phyloP scores from a whole-genome alignment of 2,888 invertebrate species.

The Acleris cristana region DNA sequence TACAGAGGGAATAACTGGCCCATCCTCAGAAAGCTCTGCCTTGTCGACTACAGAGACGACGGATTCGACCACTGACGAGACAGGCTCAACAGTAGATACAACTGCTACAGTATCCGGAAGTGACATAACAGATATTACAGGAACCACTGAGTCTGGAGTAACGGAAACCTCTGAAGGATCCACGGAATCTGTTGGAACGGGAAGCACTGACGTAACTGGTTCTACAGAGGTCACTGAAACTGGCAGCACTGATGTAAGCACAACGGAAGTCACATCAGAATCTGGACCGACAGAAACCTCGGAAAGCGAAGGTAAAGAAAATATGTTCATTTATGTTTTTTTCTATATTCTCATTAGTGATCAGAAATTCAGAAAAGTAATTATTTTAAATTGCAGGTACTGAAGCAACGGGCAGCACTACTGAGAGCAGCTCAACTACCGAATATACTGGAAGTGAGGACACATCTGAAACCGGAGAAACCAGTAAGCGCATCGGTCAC shows the following conservation, averaged over 20 bases:
- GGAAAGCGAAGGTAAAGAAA: constrained; percentile 14
- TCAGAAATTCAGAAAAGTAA: neutral
- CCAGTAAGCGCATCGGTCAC: too few relatives aligned
- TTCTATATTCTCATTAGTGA: neutral
- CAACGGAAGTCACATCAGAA: constrained; percentile 34
- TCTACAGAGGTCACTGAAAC: constrained; percentile 31
- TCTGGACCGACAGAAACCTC: constrained; percentile 10
- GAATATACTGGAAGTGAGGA: constrained; percentile 9
- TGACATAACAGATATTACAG: neutral
- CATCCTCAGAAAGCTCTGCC: too few relatives aligned
- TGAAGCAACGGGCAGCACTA: neutral
- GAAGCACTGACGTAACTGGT: constrained; percentile 35
- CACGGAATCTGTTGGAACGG: constrained; percentile 36
- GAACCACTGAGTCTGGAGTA: neutral
- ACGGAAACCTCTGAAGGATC: constrained; percentile 38
- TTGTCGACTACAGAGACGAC: neutral
- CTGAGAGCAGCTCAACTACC: constrained; percentile 9
- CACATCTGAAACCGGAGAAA: constrained; percentile 21
- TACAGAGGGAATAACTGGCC: too few relatives aligned
- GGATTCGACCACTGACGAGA: neutral
- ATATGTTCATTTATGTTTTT: too few relatives aligned
- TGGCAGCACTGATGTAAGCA: constrained; percentile 38
- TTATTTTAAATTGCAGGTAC: neutral
- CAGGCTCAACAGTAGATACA: neutral
- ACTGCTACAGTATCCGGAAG: neutral